Conservation (phyloP, 2,113 vertebrate species). For the Piprites chloris region DNA sequence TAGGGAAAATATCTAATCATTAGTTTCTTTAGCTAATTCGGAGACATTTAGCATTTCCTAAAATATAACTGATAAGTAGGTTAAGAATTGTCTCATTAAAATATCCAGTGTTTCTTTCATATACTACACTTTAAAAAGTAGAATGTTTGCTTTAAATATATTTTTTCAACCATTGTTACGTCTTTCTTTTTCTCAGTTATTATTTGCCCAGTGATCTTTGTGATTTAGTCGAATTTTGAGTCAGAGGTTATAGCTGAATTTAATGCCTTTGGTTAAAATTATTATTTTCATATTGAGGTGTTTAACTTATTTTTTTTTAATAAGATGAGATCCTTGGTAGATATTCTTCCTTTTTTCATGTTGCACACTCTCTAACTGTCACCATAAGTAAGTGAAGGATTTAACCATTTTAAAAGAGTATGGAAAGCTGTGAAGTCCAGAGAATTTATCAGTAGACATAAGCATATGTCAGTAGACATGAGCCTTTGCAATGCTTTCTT, state of each 20-base stretch:
- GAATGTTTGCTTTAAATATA: background rate
- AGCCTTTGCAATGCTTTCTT: background rate
- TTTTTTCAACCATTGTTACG: background rate
- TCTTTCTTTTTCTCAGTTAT: background rate
- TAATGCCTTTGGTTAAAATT: background rate
- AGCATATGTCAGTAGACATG: background rate
- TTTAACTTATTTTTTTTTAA: background rate
- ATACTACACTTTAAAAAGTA: background rate
- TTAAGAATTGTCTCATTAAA: background rate
- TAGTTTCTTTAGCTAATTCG: slow-evolving; percentile 27
- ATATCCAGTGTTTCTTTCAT: background rate
- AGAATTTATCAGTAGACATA: background rate
- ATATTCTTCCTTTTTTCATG: background rate
- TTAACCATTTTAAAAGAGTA: background rate
- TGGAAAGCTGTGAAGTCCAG: background rate
- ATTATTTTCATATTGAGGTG: background rate
- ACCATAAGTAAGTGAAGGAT: fast-evolving
- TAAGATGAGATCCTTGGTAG: background rate
- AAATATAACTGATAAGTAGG: slow-evolving; percentile 23
- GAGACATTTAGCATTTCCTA: background rate
- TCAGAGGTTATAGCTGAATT: background rate
- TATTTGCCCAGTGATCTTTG: background rate
- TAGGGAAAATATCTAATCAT: slow-evolving; percentile 29
- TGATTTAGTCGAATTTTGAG: background rate
- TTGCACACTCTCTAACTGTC: background rate